Base-by-base conservation (phyloP, 2,797 vertebrate species). In the Etheostoma perlongum region DNA sequence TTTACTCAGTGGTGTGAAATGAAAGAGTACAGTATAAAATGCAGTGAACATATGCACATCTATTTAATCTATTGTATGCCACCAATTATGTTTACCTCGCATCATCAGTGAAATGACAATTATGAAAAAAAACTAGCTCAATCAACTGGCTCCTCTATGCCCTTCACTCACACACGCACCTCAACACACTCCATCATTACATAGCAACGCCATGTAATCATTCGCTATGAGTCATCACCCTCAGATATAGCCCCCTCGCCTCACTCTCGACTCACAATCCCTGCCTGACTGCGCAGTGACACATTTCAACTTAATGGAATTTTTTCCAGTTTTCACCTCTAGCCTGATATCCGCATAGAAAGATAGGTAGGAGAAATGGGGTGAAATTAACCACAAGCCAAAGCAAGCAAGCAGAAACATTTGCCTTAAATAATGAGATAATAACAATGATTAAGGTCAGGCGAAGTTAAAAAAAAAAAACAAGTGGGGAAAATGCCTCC, bases 261-360 rank as follows among this genome's bases (percentile, higher is more conserved):
- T 68, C 73, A 67, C 48, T 19, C 44, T 62, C 16, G 4, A 46
- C 77, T 79, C 74, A 54, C 79, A 82, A 63, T 74, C 72, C 51
- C 60, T 68, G 84, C 72, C 73, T 80, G 75, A 76, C 76, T 85
- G 79, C 61, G 54, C 79, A 68, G 64, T 84, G 84, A 85, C 83
- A 92, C 91, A 84, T 92, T 88, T 89, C 85, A 90, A 30, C 76
- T 62, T 88, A 87, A 89, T 91, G 77, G 80, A 61, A 67, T 69
- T 86, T 87, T 86, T 69, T 21, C 62, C 77, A 55, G 79, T 74
- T 84, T 84, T 77, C 66, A 83, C 82, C 68, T 82, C 76, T 13
- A 60, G 48, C 57, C 77, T 74, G 80, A 88, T 84, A 78, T 74
- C 27, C 70, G 67, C 18, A 4, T 54, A 51, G 74, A 79, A 61